Conservation (phyloP, 2,113 vertebrate genomes). For the Tiliqua scincoides region DNA sequence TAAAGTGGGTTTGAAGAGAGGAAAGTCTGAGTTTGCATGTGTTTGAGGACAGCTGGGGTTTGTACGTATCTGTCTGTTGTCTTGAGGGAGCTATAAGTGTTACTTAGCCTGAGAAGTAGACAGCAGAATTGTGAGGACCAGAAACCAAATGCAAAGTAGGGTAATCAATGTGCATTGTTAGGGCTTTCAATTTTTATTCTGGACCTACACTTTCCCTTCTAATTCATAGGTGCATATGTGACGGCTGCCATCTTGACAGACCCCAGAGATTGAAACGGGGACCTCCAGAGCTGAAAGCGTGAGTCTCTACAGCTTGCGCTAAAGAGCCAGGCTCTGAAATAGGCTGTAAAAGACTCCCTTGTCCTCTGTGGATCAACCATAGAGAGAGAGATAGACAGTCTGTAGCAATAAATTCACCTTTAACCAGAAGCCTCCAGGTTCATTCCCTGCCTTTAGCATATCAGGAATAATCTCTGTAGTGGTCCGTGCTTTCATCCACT, state of each 20-base stretch:
- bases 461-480: background rate
- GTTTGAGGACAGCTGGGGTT: background rate
- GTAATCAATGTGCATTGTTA: conserved; percentile 6
- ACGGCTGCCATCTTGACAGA: conserved; percentile 44
- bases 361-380: conserved; percentile 14
- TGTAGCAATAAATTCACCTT: background rate
- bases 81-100: background rate
- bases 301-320: conserved; percentile 42
- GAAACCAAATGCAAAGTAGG: background rate
- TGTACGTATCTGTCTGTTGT: background rate
- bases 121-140: background rate
- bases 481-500: background rate
- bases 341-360: conserved; percentile 34
- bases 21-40: background rate
- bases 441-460: conserved; percentile 24
- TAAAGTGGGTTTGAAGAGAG: background rate
- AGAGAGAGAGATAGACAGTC: conserved; percentile 9
- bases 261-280: conserved; percentile 45
- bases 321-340: conserved; percentile 41
- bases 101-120: conserved; percentile 23
- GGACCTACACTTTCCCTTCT: conserved; percentile 49
- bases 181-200: conserved; percentile 51
- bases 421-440: conserved; percentile 27
- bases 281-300: conserved; percentile 43
- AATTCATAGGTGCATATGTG: conserved; percentile 54